Conservation (phyloP, 2,113 vertebrate species). For the Vombatus ursinus region DNA sequence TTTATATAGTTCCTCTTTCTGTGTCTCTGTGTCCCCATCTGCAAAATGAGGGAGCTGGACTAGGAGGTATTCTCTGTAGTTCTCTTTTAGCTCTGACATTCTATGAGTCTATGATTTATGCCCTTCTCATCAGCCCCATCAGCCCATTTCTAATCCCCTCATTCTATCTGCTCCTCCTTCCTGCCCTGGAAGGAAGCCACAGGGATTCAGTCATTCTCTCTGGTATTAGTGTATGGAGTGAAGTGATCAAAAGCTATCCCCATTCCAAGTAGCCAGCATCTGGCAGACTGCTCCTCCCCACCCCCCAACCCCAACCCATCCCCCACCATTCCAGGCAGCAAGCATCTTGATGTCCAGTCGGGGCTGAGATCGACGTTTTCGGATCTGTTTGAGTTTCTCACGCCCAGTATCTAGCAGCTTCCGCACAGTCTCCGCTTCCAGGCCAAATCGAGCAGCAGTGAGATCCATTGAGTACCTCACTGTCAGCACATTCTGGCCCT, state of each 20-base stretch:
- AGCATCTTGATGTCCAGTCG: slow-evolving; percentile 96
- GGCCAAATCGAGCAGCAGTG: slow-evolving; percentile 89
- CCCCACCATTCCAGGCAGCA: slow-evolving; percentile 93
- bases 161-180: neutral
- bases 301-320: neutral
- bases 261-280: neutral
- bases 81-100: neutral
- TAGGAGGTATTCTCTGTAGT: neutral
- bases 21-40: neutral
- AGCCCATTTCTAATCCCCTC: neutral
- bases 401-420: slow-evolving; percentile 82
- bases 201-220: neutral
- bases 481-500: slow-evolving; percentile 93
- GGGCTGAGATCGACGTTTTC: slow-evolving; percentile 86
- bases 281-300: neutral
- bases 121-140: neutral
- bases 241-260: neutral
- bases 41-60: neutral
- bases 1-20: neutral
- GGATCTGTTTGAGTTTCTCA: slow-evolving; percentile 85
- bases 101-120: neutral
- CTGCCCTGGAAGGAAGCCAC: neutral
- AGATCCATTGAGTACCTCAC: slow-evolving; percentile 89
- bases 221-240: neutral
- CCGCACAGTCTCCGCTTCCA: slow-evolving; percentile 80